Evolutionary conservation across 37 sponge, comb jelly and placozoan genomes (phyloP), one percentile per base, ranked within the genome.

Genomic region (Chondrilla cf. caribensis): DNA sequence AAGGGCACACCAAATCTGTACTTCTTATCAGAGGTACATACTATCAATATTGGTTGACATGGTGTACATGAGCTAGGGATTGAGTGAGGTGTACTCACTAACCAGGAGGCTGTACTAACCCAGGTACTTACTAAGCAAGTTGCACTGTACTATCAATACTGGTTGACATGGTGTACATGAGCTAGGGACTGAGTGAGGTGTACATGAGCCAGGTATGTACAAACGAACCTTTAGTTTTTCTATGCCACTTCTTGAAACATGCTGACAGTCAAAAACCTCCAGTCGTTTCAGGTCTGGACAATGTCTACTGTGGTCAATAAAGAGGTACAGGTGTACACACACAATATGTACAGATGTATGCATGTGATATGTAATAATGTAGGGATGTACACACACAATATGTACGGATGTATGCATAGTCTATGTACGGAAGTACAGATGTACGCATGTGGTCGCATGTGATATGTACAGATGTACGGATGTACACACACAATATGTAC

Each of bases 211-310:
- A n/a, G n/a, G n/a, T n/a, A n/a, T n/a, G n/a, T n/a, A n/a, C n/a
- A n/a, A n/a, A n/a, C n/a, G n/a, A 51, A 92, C 93, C 85, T 84
- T 86, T 41, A 96, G 83, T 62, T 79, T 90, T 41, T 88, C 79
- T 8, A 96, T 93, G 17, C 85, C 97, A 44, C 58, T 22, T 81
- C 94, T 82, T 22, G 97, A 91, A 17, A 96, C 88, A 60, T 79
- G 86, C 71, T 93, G 94, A 58, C 97, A 96, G 83, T 96, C 97
- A 86, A 89, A 96, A 39, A 96, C 86, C 15, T 93, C 95, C 44
- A 96, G 26, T n/a, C 91, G 47, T 60, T 60, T 84, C 64, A 96
- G 76, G 0, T 82, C 38, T 4, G 40, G 19, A 81, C 97, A 96
- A 7, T 60, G 81, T 70, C 97, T 95, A 40, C 25, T 47, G 11